These are phyloP conservation scores for Phyllopteryx taeniolatus DNA, from an alignment of 2,113 vertebrate species.

Conservation along the genomic window DNA sequence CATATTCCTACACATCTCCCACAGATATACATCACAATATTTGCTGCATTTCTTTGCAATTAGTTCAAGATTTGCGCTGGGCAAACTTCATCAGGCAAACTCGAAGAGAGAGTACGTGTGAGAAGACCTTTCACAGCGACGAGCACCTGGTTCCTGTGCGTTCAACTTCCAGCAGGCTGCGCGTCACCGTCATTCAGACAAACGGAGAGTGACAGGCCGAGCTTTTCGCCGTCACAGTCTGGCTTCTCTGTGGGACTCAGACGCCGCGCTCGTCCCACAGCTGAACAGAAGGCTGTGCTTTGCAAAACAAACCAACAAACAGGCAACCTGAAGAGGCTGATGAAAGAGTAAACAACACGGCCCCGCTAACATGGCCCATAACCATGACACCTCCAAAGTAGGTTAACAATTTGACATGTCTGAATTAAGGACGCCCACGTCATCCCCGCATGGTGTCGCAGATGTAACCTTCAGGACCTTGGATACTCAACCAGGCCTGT, in stretches of 20 bases:
- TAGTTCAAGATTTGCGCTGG: conserved; percentile 20
- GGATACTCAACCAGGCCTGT: conserved; percentile 40
- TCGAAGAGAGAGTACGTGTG: conserved; percentile 21
- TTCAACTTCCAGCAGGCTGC: conserved; percentile 52
- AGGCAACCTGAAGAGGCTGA: conserved; percentile 70
- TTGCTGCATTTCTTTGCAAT: background rate
- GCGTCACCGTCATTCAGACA: conserved; percentile 70
- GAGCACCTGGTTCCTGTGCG: conserved; percentile 40
- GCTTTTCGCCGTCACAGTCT: conserved; percentile 63
- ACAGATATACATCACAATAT: conserved; percentile 4
- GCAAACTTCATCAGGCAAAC: conserved; percentile 46
- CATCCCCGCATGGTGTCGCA: background rate
- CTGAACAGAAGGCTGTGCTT: conserved; percentile 75
- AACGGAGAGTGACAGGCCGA: conserved; percentile 65
- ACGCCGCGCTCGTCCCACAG: conserved; percentile 67
- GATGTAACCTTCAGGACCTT: conserved; percentile 22
- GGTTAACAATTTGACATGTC: conserved; percentile 67
- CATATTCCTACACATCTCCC: background rate
- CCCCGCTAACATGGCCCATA: conserved; percentile 66
- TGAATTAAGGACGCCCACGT: background rate
- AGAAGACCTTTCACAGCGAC: conserved; percentile 7
- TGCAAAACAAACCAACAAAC: conserved; percentile 79
- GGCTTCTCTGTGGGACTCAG: conserved; percentile 59
- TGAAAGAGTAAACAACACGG: conserved; percentile 78
- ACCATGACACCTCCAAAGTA: conserved; percentile 74